Evolutionary conservation across 2,113 vertebrate species (phyloP), one percentile per base, ranked within the genome.

Genomic region (Meriones unguiculatus): DNA sequence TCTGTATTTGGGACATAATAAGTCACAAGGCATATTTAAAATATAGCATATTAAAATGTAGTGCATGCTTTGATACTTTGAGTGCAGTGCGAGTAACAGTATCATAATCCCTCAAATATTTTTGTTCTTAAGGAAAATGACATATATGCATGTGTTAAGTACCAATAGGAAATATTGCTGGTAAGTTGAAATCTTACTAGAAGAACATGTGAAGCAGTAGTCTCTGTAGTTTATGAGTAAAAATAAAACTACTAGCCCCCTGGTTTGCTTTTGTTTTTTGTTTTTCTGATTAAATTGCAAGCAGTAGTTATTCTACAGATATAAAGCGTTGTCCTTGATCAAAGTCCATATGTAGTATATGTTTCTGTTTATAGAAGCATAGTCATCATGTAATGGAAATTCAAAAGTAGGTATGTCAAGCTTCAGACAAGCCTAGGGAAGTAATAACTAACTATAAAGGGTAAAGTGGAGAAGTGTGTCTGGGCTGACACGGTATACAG

Each of bases 281-380:
- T 95, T 84, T 20, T 76, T 91, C 75, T 87, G 73, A 46, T 87
- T 87, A 82, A 89, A 92, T 92, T 93, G 95, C 35, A 86, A 86
- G 52, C 88, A 93, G 30, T 64, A 87, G 52, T 41, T 80, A 87
- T 64, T 91, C 5, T 78, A 32, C 84, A 46, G n/a, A 90, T 72
- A 54, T 86, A 90, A 82, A 88, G 85, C n/a, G 90, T 30, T 67
- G 30, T 85, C 30, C 64, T 88, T 90, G 54, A 88, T 67, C 28
- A 64, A 94, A 57, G 62, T 78, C 32, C 57, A 1, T 62, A 87
- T 93, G 10, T 65, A 65, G 22, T 82, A 35, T 92, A 35, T 50
- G 12, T 90, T 85, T 90, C 54, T 67, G 17, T 94, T 87, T 59
- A 32, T 78, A 54, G 75, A 30, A 75, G 24, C 72, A 41, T 95